Evolutionary conservation across 2,113 vertebrate genomes (phyloP), one percentile per base, ranked within the genome.

Genomic region (Rhinolophus ferrumequinum): DNA sequence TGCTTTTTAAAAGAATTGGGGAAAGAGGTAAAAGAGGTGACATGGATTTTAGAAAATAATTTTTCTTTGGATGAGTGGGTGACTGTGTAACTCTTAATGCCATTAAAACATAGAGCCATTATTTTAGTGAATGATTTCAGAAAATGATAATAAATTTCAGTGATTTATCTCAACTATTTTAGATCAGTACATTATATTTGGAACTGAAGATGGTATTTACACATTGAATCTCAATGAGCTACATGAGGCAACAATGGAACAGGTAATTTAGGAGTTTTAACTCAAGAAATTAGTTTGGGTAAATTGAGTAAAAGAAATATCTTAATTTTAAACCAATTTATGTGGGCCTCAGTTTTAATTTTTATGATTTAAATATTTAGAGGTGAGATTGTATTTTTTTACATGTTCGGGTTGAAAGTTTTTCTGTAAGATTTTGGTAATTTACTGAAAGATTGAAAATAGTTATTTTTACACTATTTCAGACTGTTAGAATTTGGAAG

Each of bases 231-330:
- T 99, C 88, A 99, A 99, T 76, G 99, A 99, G 95, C 98, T 99
- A 58, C 99, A 99, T 0, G 99, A 99, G 98, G 99, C 99, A 92
- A 99, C 99, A 4, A 99, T 99, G 99, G 99, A 99, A 97, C 99
- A 99, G 99, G 99, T 99, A 98, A 98, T 54, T 88, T 38, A 97
- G 21, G 47, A 82, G 0, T 80, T 90, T 83, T 93, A 93, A 91
- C 52, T 93, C 30, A 93, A 62, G 70, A 80, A 87, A 83, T 86
- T 58, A 87, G 38, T 90, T 92, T 90, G 35, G 24, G 26, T 30
- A 88, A 79, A 47, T 86, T 75, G 28, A 69, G 54, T 88, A 75
- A 96, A 96, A 77, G 35, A 87, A 77, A 30, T 93, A 18, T 81
- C 56, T 70, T 73, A 91, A 91, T 58, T 97, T 92, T 60, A 87